Conservation (phyloP, 2,888 invertebrate genomes). For the Cheilosia soror region DNA sequence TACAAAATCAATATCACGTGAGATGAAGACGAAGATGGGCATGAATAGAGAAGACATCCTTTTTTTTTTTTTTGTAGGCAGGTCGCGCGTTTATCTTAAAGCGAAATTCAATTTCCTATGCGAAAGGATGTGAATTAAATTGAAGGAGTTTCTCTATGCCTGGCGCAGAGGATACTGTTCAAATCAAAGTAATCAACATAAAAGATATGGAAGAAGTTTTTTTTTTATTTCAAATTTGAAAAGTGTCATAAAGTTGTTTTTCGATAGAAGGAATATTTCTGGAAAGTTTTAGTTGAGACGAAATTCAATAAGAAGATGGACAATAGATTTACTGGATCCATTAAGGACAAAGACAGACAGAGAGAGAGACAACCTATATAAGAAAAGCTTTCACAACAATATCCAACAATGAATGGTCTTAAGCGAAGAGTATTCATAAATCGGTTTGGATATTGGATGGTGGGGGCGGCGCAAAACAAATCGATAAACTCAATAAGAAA, state of each 20-base stretch:
- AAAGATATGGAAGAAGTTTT: conserved; percentile 54
- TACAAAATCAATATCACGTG: conserved; percentile 65
- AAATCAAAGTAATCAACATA: conserved; percentile 68
- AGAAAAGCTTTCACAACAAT: conserved; percentile 61
- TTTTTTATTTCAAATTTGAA: conserved; percentile 10
- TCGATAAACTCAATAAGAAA: conserved; percentile 63
- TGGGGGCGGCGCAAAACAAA: conserved; percentile 6
- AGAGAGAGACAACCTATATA: conserved; percentile 11
- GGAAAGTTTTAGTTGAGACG: conserved; percentile 24
- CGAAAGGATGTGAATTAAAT: conserved; percentile 72
- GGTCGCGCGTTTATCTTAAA: conserved; percentile 70
- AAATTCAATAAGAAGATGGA: conserved; percentile 69
- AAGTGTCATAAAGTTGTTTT: conserved; percentile 59
- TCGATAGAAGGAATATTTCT: conserved; percentile 9
- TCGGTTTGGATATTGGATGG: conserved; percentile 16
- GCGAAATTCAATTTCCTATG: conserved; percentile 72
- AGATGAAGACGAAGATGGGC: conserved; percentile 10
- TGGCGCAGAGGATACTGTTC: conserved; percentile 22
- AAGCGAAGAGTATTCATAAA: conserved; percentile 57
- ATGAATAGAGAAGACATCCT: conserved; percentile 15
- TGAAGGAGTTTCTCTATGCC: conserved; percentile 58
- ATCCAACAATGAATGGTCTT: conserved; percentile 47
- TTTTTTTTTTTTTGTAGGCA: conserved; percentile 17
- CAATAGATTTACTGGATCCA: conserved; percentile 60
- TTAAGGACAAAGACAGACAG: conserved; percentile 35